Base-by-base conservation (phyloP, 2,888 invertebrate genomes). In the Leptinotarsa rubiginosa region DNA sequence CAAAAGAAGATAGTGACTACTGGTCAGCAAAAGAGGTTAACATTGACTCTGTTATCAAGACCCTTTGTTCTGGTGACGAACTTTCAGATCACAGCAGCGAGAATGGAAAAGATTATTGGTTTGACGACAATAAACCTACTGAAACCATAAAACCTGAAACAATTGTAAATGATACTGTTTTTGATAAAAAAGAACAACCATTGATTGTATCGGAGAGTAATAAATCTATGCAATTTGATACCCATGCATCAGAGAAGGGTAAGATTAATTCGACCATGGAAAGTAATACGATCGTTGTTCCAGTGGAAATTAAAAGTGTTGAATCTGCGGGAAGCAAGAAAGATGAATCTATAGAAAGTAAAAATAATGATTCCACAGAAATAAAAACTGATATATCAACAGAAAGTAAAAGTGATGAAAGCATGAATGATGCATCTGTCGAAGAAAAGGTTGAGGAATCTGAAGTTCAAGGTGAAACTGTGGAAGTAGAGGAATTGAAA, bases 21-120 rank as follows among this genome's bases (percentile, higher is more conserved):
- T 95, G 94, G 94, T 93, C 93, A 50, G 92, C 93, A 7, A 94
- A 94, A 86, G 94, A 94, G 83, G 90, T 94, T 1, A 94, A 94
- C 83, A 93, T 94, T 78, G 94, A 95, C 80, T 94, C 94, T 22
- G 95, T 95, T 2, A 95, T 95, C 77, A 94, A 95, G 86, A 93
- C 93, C 0, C 86, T 93, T 56, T 93, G 93, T 85, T 88, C 89
- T 7, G 87, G 86, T 13, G 89, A 89, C 78, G 88, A 89, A 78
- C 76, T 87, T 54, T 87, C 87, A 3, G 87, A 88, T 79, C 86
- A 86, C 31, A 86, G 86, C 67, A 85, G 85, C 64, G 86, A 86
- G 77, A 78, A 82, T 64, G 84, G 83, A 49, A 87, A 86, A 80
- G 85, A 86, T 66, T 85, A 85, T 65, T 83, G 82, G 82, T 75